These are phyloP conservation scores for Chrysolina oricalcia DNA, from an alignment of 2,888 invertebrate genomes.

Conservation along the genomic window DNA sequence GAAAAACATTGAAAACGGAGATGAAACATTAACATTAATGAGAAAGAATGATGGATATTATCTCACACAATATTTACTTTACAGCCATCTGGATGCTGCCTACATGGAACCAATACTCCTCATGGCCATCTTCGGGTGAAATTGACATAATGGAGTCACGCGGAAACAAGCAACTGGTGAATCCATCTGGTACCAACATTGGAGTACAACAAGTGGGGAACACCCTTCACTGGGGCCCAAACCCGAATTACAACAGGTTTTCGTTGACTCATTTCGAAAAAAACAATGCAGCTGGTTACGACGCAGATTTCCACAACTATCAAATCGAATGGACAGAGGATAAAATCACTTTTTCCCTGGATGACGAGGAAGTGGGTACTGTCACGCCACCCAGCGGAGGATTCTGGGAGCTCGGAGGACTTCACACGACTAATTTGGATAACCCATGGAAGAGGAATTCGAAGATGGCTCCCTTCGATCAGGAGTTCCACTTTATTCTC, in stretches of 20 bases:
- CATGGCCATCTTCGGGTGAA: slow-evolving; percentile 83
- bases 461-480: slow-evolving; percentile 81
- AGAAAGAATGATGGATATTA: too few species aligned
- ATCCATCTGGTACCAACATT: slow-evolving; percentile 65
- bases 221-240: slow-evolving; percentile 81
- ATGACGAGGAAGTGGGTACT: slow-evolving; percentile 74
- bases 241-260: slow-evolving; percentile 71
- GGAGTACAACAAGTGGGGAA: slow-evolving; percentile 76
- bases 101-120: slow-evolving; percentile 77
- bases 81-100: slow-evolving; percentile 83
- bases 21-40: too few species aligned
- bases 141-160: slow-evolving; percentile 81
- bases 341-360: slow-evolving; percentile 73
- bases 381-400: slow-evolving; percentile 75
- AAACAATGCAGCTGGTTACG: slow-evolving; percentile 71
- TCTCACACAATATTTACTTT: slow-evolving; percentile 38
- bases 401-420: slow-evolving; percentile 80
- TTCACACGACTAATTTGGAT: slow-evolving; percentile 71
- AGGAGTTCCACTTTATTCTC: slow-evolving; percentile 79
- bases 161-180: slow-evolving; percentile 74
- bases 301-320: slow-evolving; percentile 78
- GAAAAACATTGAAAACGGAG: too few species aligned
- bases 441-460: slow-evolving; percentile 75
- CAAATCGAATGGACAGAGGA: slow-evolving; percentile 79
- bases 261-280: slow-evolving; percentile 72